Base-by-base conservation (phyloP, 64 coral and sea anemone species). In the Montipora sp. region DNA sequence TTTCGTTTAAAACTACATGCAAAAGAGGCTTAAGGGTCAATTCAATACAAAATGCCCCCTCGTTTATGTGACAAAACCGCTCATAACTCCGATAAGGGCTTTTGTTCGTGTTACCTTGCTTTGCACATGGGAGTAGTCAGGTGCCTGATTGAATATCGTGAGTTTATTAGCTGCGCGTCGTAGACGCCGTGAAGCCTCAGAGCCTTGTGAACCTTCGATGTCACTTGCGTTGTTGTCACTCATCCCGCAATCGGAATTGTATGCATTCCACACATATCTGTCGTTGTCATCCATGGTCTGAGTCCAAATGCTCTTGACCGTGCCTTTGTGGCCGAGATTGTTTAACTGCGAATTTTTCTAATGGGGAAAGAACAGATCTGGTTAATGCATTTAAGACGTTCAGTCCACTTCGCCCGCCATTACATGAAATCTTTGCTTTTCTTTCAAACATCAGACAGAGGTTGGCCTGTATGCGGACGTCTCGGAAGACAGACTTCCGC, bases 51-150 rank as follows among this genome's bases (percentile, higher is more conserved):
- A 27, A 27, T 1, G 27, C 27, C 27, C 27, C 27, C 27, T 27
- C 27, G 27, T 27, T 27, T 27, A 27, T 27, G 36, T 36, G 36
- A 0, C 36, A 36, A 36, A 36, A 36, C 1, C 36, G 36, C 36
- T 36, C 1, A 36, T 36, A 36, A 36, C 36, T 36, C 2, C 36
- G 36, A 36, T 36, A 36, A 36, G 36, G 36, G 36, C 36, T 36
- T 1, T 1, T 57, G 53, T 57, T 11, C 11, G 0, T 46, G 75
- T 79, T 82, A 97, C 95, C 80, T 94, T 94, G 84, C 95, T 94
- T 77, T 81, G 68, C 14, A 97, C 50, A 69, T 97, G 95, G 2
- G 95, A 97, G 51, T 92, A 97, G 83, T 97, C 95, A 5, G 65
- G 46, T 4, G 57, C 77, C 60, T 92, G 67, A 50, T 87, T 92